phyloP scores from a whole-genome alignment of 2,113 vertebrate genomes.

The Tragelaphus scriptus region DNA sequence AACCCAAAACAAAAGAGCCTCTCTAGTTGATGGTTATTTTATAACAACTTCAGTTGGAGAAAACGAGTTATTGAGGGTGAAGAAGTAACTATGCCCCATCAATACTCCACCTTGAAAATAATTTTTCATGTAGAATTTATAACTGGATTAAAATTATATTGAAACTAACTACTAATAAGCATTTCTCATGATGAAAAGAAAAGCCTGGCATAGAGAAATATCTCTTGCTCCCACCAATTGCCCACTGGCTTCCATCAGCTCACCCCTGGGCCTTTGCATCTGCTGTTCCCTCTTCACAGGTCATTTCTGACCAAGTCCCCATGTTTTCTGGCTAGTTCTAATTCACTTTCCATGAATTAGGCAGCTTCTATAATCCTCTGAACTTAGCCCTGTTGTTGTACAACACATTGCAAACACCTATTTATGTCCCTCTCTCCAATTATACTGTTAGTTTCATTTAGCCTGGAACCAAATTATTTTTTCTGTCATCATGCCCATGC shows the following conservation, averaged over 20 bases:
- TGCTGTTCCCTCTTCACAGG: not conserved
- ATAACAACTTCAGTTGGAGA: not conserved
- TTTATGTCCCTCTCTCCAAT: not conserved
- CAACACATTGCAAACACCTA: not conserved
- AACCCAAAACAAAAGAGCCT: not conserved
- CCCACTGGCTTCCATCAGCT: not conserved
- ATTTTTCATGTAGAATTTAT: not conserved
- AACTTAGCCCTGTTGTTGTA: not conserved
- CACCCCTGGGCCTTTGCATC: not conserved
- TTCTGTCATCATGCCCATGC: not conserved
- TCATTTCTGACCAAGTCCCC: not conserved
- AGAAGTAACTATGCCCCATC: not conserved
- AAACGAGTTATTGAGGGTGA: not conserved
- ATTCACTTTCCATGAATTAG: not conserved
- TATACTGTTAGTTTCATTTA: not conserved
- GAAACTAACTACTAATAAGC: not conserved
- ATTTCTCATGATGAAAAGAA: not conserved
- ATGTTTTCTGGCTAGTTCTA: not conserved
- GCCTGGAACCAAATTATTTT: not conserved
- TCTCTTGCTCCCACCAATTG: not conserved
- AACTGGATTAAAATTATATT: not conserved
- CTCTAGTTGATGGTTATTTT: not conserved
- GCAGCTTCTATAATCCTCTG: not conserved
- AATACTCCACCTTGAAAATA: conserved; percentile 16
- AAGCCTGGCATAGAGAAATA: not conserved